Percentiles rank a stretch among this genome's conserved stretches.
Conservation (phyloP, 2,888 invertebrate genomes). For the Ectobius pallidus region DNA sequence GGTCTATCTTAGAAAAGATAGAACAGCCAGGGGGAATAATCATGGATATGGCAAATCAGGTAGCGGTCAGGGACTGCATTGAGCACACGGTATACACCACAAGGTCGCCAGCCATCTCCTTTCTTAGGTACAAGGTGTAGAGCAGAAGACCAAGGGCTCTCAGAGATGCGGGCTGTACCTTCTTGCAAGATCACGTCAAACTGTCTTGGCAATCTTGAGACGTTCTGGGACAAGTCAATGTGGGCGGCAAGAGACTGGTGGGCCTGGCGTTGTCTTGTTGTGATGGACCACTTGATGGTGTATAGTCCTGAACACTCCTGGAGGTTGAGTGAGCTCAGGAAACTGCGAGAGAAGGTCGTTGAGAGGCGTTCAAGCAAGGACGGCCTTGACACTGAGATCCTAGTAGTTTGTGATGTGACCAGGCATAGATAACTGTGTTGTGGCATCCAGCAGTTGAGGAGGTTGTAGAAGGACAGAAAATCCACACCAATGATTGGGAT, state of each 20-base stretch:
- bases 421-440: no score
- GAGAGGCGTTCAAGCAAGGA: no score
- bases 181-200: not conserved
- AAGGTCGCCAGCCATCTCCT: not conserved
- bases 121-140: not conserved
- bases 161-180: no score
- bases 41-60: not conserved
- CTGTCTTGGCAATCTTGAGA: no score
- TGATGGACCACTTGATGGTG: not conserved
- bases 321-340: not conserved
- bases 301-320: not conserved
- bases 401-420: no score
- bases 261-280: no score
- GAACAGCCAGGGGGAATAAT: not conserved
- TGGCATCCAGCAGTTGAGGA: no score
- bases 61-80: not conserved
- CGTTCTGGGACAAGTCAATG: no score
- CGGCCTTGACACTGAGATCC: no score
- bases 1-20: not conserved
- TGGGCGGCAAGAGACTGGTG: no score
- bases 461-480: no score
- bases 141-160: not conserved
- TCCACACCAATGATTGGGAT: no score
- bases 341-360: not conserved
- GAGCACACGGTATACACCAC: not conserved